Evolutionary conservation across 1,140 invertebrate genomes (phyloP).

Genomic region (Halotydeus destructor): DNA sequence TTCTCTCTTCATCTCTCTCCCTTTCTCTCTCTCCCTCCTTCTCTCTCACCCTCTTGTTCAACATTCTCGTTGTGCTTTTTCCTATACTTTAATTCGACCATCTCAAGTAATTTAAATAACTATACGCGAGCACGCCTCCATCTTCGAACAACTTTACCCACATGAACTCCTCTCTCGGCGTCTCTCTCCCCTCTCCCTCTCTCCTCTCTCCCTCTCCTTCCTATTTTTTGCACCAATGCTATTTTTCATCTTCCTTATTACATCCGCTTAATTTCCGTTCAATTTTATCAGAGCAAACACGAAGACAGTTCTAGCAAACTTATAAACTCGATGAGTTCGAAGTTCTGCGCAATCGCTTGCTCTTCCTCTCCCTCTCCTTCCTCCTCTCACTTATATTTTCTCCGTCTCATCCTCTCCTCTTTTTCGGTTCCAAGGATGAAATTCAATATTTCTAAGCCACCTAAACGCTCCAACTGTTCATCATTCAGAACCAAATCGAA

Average conservation of each 20-base stretch:
- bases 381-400: no score
- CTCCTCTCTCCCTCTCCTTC: slow-evolving; percentile 1
- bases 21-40: not conserved
- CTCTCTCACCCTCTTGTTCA: not conserved
- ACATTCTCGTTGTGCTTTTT: not conserved
- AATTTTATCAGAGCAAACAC: not conserved
- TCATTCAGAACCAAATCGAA: not conserved
- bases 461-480: not conserved
- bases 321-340: no score
- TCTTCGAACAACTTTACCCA: not conserved
- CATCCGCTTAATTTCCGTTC: not conserved
- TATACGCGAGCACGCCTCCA: not conserved
- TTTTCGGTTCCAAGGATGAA: not conserved
- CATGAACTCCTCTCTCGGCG: not conserved
- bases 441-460: not conserved
- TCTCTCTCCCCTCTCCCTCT: not conserved
- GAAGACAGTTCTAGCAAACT: not conserved
- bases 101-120: not conserved
- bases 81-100: not conserved
- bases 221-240: no score
- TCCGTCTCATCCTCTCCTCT: not conserved
- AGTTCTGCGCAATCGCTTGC: not conserved
- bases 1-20: not conserved
- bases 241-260: not conserved
- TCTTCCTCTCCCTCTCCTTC: not conserved